phyloP scores from a whole-genome alignment of 2,113 vertebrate genomes.

The Climacteris rufus region DNA sequence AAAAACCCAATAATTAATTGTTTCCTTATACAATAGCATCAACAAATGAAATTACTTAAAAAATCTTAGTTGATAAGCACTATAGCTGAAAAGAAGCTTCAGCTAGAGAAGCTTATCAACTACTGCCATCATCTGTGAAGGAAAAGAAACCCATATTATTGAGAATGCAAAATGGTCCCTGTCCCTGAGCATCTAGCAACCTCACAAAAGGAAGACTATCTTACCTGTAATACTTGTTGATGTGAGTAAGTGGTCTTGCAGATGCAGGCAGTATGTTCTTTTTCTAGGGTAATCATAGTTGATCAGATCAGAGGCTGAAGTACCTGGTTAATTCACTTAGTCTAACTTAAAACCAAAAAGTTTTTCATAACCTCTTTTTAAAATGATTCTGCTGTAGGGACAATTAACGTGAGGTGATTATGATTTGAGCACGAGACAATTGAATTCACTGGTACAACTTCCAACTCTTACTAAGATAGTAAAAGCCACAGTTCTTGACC shows the following conservation, averaged over 20 bases:
- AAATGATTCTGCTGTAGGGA: background rate
- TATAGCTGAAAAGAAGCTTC: background rate
- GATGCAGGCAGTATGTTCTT: background rate
- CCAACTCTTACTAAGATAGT: background rate
- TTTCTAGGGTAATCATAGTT: background rate
- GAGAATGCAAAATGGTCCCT: background rate
- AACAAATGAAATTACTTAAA: background rate
- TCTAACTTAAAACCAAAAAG: background rate
- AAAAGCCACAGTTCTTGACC: background rate
- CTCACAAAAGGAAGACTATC: background rate
- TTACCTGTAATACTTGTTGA: background rate
- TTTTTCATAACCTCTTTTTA: background rate
- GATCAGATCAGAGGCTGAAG: background rate
- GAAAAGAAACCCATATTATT: background rate
- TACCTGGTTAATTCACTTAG: background rate
- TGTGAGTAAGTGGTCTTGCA: background rate
- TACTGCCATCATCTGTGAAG: background rate
- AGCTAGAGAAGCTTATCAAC: background rate
- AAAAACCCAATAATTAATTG: background rate
- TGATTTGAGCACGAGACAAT: background rate
- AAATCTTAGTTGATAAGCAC: background rate
- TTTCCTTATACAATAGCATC: background rate
- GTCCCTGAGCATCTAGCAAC: background rate
- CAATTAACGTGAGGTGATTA: background rate
- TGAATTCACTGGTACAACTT: background rate